phyloP scores from a whole-genome alignment of 1,140 invertebrate species.

The Cherax quadricarinatus region DNA sequence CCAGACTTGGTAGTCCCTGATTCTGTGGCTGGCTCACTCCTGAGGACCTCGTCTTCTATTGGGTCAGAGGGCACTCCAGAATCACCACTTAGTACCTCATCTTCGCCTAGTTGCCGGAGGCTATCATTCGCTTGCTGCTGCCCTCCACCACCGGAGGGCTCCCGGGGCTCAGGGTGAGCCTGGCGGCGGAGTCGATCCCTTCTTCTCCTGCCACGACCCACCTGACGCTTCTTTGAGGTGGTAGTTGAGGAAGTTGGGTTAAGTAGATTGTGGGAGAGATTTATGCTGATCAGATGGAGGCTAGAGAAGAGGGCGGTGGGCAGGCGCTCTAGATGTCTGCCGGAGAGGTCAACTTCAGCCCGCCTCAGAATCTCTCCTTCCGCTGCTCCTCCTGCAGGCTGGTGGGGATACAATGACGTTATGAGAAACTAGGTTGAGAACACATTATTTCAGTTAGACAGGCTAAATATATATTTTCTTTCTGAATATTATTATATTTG shows the following conservation, averaged over 20 bases:
- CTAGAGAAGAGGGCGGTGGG: conserved; percentile 63
- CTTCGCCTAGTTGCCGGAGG: not conserved
- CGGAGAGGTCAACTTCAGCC: conserved; percentile 47
- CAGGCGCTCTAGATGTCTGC: conserved; percentile 52
- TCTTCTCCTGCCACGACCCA: not conserved
- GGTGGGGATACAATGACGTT: not conserved
- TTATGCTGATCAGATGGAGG: conserved; percentile 55
- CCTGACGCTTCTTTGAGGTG: not conserved
- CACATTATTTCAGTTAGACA: too few relatives aligned
- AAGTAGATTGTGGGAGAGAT: conserved; percentile 58
- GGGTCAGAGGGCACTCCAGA: conserved; percentile 57
- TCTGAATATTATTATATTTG: too few relatives aligned
- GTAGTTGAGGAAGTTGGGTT: conserved; percentile 14
- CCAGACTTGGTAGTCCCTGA: not conserved
- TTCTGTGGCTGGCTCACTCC: conserved; percentile 15
- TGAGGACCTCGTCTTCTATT: conserved; percentile 15
- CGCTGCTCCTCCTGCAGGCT: not conserved
- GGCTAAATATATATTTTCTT: too few relatives aligned
- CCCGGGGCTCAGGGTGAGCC: conserved; percentile 1
- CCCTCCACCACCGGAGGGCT: not conserved
- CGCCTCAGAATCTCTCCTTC: not conserved
- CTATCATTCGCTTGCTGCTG: not conserved
- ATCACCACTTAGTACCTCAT: conserved; percentile 53
- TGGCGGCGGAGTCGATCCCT: conserved; percentile 23
- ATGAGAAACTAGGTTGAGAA: too few relatives aligned